These are phyloP conservation scores for Ectemnius cavifrons DNA, from an alignment of 2,888 invertebrate genomes.

Conservation along the genomic window DNA sequence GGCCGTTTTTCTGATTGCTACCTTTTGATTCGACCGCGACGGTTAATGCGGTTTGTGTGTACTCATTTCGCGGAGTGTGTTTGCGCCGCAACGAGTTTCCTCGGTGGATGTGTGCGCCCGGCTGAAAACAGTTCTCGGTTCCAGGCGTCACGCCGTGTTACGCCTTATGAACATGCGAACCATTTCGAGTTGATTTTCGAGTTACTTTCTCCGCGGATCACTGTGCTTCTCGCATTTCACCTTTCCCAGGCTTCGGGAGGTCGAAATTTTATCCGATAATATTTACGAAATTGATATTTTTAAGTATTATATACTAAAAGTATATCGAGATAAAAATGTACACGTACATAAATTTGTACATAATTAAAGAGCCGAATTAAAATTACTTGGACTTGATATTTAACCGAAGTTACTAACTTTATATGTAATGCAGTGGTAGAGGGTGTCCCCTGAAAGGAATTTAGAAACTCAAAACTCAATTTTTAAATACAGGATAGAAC, in stretches of 20 bases:
- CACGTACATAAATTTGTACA: no score
- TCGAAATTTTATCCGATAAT: not conserved
- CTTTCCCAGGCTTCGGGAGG: not conserved
- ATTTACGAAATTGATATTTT: no score
- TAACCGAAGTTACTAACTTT: no score
- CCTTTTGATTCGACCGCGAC: conserved; percentile 14
- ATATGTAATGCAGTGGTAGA: no score
- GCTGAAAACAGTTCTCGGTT: not conserved
- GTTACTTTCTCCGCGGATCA: no score
- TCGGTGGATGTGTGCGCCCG: not conserved
- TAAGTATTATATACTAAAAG: no score
- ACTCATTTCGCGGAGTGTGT: conserved; percentile 14
- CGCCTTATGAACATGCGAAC: conserved; percentile 2
- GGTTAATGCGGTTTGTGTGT: conserved; percentile 27
- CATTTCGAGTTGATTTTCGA: not conserved
- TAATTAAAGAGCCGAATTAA: no score
- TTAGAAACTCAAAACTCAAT: not conserved
- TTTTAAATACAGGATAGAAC: conserved; percentile 23
- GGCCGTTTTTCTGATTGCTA: conserved; percentile 3
- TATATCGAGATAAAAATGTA: no score
- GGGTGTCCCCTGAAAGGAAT: no score
- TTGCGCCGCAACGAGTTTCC: not conserved
- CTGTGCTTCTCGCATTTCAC: no score
- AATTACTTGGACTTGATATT: no score
- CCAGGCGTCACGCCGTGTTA: not conserved